These are phyloP conservation scores for Oscheius sp. DNA, from an alignment of 1,140 invertebrate genomes.

Conservation along the genomic window DNA sequence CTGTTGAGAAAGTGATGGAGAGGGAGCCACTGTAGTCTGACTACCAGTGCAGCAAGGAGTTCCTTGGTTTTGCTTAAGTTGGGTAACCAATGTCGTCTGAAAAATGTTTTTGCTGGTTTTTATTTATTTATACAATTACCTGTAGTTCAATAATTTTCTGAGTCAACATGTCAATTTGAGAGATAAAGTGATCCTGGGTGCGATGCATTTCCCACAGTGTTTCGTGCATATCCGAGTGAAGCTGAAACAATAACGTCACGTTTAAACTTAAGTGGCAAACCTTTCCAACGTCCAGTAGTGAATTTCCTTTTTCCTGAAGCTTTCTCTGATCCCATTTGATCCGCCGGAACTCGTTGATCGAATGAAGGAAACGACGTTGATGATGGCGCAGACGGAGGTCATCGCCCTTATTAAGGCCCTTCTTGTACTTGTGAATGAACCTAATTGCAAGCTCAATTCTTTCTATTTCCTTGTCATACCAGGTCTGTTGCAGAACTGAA, in stretches of 20 bases:
- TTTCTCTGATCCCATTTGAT: conserved; percentile 61
- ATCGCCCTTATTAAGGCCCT: conserved; percentile 53
- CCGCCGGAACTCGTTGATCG: conserved; percentile 58
- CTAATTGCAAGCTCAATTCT: conserved; percentile 32
- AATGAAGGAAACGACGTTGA: conserved; percentile 58
- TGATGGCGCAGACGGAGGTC: conserved; percentile 57
- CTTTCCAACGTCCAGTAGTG: conserved; percentile 59
- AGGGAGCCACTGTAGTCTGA: neutral
- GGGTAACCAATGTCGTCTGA: neutral
- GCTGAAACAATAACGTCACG: conserved; percentile 40
- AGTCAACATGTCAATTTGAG: conserved; percentile 51
- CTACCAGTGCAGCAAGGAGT: neutral
- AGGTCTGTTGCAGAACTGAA: conserved; percentile 66
- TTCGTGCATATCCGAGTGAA: conserved; percentile 61
- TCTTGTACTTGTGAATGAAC: conserved; percentile 61
- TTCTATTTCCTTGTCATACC: conserved; percentile 46
- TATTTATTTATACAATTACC: neutral
- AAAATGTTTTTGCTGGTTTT: neutral
- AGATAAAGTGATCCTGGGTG: conserved; percentile 60
- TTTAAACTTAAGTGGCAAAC: conserved; percentile 38
- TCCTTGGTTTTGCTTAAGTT: neutral
- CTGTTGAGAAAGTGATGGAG: neutral
- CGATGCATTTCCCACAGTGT: conserved; percentile 60
- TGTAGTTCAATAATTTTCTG: conserved; percentile 43
- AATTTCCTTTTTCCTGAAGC: conserved; percentile 58